Evolutionary conservation across 92 coral and sea anemone genomes (phyloP).

Genomic region (Bergia sp.): DNA sequence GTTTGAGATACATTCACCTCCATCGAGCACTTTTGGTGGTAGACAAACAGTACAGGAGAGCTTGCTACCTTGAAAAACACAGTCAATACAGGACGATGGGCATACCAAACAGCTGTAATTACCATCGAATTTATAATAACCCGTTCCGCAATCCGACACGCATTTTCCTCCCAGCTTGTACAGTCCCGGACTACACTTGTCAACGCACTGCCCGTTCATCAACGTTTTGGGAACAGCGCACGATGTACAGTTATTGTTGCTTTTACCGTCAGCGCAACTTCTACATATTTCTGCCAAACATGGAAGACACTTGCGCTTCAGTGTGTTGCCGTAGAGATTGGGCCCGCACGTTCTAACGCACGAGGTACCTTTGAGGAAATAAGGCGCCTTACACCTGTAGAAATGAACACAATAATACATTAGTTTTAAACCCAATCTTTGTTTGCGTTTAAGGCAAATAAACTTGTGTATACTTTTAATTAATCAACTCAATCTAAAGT

Average conservation of each 20-base stretch:
- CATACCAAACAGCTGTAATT: conserved; percentile 67
- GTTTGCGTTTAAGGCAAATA: too few relatives aligned
- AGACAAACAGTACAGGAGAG: conserved; percentile 63
- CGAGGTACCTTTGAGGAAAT: conserved; percentile 54
- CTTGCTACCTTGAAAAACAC: conserved; percentile 29
- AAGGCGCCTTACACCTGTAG: conserved; percentile 69
- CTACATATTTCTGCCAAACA: conserved; percentile 68
- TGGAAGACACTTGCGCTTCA: conserved; percentile 56
- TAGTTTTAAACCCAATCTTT: too few relatives aligned
- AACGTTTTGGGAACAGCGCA: conserved; percentile 75
- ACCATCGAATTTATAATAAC: conserved; percentile 49
- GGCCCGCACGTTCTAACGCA: conserved; percentile 72
- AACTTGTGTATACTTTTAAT: too few relatives aligned
- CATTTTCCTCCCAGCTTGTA: conserved; percentile 57
- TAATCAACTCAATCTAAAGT: too few relatives aligned
- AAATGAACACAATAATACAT: neutral
- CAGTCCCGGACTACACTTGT: conserved; percentile 60
- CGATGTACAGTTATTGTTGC: conserved; percentile 65
- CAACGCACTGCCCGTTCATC: conserved; percentile 72
- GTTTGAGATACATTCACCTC: conserved; percentile 52
- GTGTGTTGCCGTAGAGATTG: conserved; percentile 59
- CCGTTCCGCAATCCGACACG: conserved; percentile 71
- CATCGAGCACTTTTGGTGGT: conserved; percentile 59
- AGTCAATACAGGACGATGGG: conserved; percentile 64
- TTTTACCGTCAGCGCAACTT: conserved; percentile 69